Percentiles rank a stretch among this genome's conserved stretches.
phyloP scores from a whole-genome alignment of 2,113 vertebrate species.

The Passer domesticus region DNA sequence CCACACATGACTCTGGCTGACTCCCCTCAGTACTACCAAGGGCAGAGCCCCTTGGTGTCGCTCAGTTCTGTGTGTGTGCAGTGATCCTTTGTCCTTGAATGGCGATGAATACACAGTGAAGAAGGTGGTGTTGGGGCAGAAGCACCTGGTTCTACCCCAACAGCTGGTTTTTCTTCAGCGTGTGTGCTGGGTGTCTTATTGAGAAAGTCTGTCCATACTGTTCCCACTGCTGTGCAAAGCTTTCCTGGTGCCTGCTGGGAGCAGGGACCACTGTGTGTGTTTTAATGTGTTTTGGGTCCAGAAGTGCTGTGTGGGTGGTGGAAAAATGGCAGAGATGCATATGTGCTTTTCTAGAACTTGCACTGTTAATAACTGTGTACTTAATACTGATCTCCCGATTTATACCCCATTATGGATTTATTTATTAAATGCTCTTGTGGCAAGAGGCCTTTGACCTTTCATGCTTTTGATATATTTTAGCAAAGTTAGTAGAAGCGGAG shows the following conservation, averaged over 20 bases:
- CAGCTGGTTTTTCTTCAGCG: not conserved
- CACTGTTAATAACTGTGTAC: not conserved
- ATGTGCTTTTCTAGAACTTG: not conserved
- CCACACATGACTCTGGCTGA: not conserved
- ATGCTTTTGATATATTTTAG: not conserved
- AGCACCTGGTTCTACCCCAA: not conserved
- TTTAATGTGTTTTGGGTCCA: not conserved
- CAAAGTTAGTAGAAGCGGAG: not conserved
- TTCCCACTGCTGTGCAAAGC: not conserved
- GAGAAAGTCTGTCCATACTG: not conserved
- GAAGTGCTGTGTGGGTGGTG: not conserved
- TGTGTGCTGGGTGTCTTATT: not conserved
- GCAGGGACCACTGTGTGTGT: not conserved
- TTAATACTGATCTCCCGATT: not conserved
- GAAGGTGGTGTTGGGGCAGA: not conserved
- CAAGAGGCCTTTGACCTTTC: not conserved
- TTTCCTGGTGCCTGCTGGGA: not conserved
- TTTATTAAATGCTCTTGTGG: not conserved
- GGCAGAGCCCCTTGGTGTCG: not conserved
- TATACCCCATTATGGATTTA: not conserved
- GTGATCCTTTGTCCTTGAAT: not conserved
- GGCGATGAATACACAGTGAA: fast-evolving
- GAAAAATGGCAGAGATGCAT: not conserved
- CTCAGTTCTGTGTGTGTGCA: not conserved
- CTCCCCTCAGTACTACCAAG: fast-evolving